phyloP scores from a whole-genome alignment of 2,888 invertebrate genomes.

The Malachius bipustulatus region DNA sequence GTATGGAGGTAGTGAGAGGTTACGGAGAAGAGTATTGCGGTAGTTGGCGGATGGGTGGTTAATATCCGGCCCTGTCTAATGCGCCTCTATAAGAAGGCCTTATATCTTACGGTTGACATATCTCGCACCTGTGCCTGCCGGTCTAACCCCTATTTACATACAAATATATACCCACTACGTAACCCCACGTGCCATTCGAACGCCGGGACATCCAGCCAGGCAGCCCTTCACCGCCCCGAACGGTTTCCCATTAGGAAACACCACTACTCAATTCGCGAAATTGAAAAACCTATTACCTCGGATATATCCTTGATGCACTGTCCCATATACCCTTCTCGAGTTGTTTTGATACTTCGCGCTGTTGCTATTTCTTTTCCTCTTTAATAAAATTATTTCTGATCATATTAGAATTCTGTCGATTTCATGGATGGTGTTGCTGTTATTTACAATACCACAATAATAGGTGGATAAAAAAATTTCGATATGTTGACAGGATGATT shows the following conservation, averaged over 20 bases:
- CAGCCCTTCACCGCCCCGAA: neutral
- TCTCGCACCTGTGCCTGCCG: slow-evolving; percentile 36
- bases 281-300: slow-evolving; percentile 3
- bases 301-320: neutral
- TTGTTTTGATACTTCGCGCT: too few species aligned
- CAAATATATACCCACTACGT: slow-evolving; percentile 30
- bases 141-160: slow-evolving; percentile 36
- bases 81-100: slow-evolving; percentile 33
- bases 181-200: slow-evolving; percentile 2
- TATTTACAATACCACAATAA: too few species aligned
- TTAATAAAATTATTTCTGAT: too few species aligned
- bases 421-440: too few species aligned
- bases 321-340: too few species aligned
- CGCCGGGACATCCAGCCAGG: neutral
- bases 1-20: slow-evolving; percentile 3
- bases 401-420: too few species aligned
- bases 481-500: too few species aligned
- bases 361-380: too few species aligned
- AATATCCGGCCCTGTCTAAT: slow-evolving; percentile 31
- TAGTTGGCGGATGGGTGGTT: slow-evolving; percentile 14
- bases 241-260: neutral
- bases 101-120: slow-evolving; percentile 37
- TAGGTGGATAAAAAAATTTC: too few species aligned
- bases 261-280: slow-evolving; percentile 1
- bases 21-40: slow-evolving; percentile 1